These are phyloP conservation scores for Ptyas mucosa DNA, from an alignment of 2,113 vertebrate species.

Conservation along the genomic window DNA sequence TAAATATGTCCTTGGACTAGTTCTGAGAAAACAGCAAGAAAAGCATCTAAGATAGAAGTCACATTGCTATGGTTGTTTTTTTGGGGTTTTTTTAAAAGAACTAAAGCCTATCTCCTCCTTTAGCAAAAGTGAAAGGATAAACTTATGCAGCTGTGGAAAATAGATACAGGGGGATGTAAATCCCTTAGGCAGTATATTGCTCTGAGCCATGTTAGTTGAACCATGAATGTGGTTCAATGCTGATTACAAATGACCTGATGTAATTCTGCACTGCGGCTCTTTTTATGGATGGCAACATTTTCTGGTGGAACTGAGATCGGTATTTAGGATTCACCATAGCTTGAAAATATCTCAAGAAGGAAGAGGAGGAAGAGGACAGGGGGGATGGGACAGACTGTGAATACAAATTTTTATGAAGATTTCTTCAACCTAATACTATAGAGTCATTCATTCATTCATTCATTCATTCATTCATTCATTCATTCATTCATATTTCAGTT, in stretches of 20 bases:
- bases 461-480: too few relatives aligned
- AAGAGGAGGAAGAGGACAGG: not conserved
- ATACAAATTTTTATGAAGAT: not conserved
- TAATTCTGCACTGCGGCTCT: not conserved
- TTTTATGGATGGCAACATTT: not conserved
- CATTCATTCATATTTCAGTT: too few relatives aligned
- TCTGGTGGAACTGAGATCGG: not conserved
- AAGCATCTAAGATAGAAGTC: not conserved
- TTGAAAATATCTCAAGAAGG: not conserved
- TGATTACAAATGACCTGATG: not conserved
- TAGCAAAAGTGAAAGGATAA: not conserved
- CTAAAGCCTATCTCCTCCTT: not conserved
- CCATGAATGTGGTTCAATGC: not conserved
- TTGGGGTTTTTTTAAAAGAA: not conserved
- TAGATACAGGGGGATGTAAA: constrained; percentile 12
- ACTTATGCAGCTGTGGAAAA: not conserved
- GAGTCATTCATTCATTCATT: too few relatives aligned
- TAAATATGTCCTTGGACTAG: not conserved
- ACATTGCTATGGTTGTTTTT: not conserved
- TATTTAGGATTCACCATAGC: not conserved
- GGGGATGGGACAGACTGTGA: too few relatives aligned
- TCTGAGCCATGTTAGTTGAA: not conserved
- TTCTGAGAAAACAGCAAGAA: not conserved
- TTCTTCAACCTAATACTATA: not conserved
- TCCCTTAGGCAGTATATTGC: not conserved